phyloP scores from a whole-genome alignment of 1,140 invertebrate species.

The Yoshiicerus persimilis region DNA sequence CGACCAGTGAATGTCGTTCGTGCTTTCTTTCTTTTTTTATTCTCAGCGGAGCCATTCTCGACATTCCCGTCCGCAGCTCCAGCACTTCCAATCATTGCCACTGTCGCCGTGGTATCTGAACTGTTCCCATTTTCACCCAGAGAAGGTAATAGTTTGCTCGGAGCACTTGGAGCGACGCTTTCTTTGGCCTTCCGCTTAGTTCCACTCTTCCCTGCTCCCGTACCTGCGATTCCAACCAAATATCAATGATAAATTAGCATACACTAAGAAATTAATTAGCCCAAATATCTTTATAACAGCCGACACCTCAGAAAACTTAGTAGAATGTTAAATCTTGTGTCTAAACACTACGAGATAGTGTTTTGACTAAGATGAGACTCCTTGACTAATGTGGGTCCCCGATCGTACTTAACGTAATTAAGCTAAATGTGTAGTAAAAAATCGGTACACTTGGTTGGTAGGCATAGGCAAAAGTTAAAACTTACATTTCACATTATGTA shows the following conservation, averaged over 20 bases:
- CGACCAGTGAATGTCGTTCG: slow-evolving; percentile 91
- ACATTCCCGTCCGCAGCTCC: neutral
- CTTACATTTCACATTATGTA: too few species aligned
- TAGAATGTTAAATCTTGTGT: too few species aligned
- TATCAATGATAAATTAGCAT: neutral
- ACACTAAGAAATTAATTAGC: neutral
- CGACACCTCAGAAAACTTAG: too few species aligned
- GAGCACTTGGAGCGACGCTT: neutral
- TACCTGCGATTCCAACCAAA: neutral
- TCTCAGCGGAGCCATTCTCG: slow-evolving; percentile 49
- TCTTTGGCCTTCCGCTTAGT: slow-evolving; percentile 32
- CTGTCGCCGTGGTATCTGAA: slow-evolving; percentile 1
- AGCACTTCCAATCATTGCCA: neutral
- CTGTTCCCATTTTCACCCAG: slow-evolving; percentile 28
- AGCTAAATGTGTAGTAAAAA: too few species aligned
- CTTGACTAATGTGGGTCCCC: too few species aligned
- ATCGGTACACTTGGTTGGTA: too few species aligned
- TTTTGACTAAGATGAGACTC: too few species aligned
- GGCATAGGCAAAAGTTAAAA: too few species aligned
- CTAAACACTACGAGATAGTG: too few species aligned
- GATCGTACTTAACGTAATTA: too few species aligned
- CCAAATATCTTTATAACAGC: too few species aligned
- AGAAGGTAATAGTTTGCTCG: slow-evolving; percentile 21
- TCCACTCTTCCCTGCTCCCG: slow-evolving; percentile 17
- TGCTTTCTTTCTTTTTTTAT: slow-evolving; percentile 87